Evolutionary conservation across 2,888 invertebrate genomes (phyloP).

Genomic region (Chrysotoxum bicinctum): DNA sequence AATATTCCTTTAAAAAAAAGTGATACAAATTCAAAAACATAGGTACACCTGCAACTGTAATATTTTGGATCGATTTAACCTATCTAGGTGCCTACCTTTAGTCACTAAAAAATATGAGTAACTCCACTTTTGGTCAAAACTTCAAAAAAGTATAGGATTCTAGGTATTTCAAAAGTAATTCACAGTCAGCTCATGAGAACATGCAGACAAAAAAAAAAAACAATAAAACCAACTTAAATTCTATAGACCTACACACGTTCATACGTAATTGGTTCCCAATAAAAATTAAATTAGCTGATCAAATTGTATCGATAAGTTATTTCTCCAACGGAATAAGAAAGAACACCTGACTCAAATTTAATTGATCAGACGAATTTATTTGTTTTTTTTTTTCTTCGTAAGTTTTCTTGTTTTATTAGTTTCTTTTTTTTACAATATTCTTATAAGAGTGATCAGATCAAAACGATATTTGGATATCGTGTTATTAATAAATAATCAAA

Average conservation of each 20-base stretch:
- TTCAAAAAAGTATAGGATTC: not conserved
- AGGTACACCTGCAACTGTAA: too few species aligned
- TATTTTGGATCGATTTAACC: too few species aligned
- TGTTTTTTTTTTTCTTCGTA: slow-evolving; percentile 32
- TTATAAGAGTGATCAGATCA: slow-evolving; percentile 42
- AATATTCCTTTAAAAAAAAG: too few species aligned
- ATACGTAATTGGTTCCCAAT: not conserved
- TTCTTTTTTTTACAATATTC: slow-evolving; percentile 25
- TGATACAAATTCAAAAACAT: too few species aligned
- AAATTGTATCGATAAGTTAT: slow-evolving; percentile 46
- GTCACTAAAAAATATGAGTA: too few species aligned
- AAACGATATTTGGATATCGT: slow-evolving; percentile 66
- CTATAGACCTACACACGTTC: not conserved
- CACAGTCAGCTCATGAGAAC: too few species aligned
- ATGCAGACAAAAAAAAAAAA: not conserved
- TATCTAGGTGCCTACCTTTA: too few species aligned
- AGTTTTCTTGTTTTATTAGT: slow-evolving; percentile 32
- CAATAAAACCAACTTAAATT: not conserved
- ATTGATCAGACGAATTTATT: slow-evolving; percentile 44
- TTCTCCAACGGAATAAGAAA: not conserved
- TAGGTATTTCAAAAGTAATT: not conserved
- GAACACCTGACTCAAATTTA: slow-evolving; percentile 58
- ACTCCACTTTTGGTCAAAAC: too few species aligned
- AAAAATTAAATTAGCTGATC: slow-evolving; percentile 22
- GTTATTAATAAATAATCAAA: slow-evolving; percentile 78